Evolutionary conservation across 2,888 invertebrate species (phyloP).

Genomic region (Chydorus sphaericus): DNA sequence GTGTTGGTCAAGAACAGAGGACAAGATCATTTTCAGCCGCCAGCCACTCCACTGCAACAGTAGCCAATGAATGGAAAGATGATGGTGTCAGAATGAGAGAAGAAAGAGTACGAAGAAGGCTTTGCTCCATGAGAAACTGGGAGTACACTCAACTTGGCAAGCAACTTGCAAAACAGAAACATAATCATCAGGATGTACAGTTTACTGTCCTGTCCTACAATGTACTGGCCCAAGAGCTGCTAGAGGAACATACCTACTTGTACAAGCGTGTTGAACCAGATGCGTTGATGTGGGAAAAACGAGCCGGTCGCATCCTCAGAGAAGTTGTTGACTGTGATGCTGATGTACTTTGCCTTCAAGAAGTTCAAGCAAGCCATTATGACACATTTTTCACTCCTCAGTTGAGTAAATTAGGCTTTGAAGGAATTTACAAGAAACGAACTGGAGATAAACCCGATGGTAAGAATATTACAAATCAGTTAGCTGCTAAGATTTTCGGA

Average conservation of each 20-base stretch:
- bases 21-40: no score
- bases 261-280: slow-evolving; percentile 45
- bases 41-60: no score
- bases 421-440: slow-evolving; percentile 63
- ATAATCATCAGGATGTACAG: not conserved
- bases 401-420: slow-evolving; percentile 43
- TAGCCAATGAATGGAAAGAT: no score
- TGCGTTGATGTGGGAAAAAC: slow-evolving; percentile 51
- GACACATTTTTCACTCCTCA: slow-evolving; percentile 39
- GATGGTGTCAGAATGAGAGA: not conserved
- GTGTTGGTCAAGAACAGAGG: no score
- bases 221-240: slow-evolving; percentile 66
- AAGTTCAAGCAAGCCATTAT: slow-evolving; percentile 68
- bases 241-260: slow-evolving; percentile 55
- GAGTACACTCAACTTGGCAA: slow-evolving; percentile 5
- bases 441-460: slow-evolving; percentile 72
- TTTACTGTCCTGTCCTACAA: slow-evolving; percentile 73
- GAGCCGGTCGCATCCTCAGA: slow-evolving; percentile 40
- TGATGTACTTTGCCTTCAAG: slow-evolving; percentile 72
- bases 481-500: no score
- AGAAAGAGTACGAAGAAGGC: not conserved
- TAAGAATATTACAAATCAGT: no score
- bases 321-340: slow-evolving; percentile 42
- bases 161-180: not conserved
- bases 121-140: slow-evolving; percentile 5